phyloP scores from a whole-genome alignment of 2,113 vertebrate genomes.

The Platycercus adscitus region DNA sequence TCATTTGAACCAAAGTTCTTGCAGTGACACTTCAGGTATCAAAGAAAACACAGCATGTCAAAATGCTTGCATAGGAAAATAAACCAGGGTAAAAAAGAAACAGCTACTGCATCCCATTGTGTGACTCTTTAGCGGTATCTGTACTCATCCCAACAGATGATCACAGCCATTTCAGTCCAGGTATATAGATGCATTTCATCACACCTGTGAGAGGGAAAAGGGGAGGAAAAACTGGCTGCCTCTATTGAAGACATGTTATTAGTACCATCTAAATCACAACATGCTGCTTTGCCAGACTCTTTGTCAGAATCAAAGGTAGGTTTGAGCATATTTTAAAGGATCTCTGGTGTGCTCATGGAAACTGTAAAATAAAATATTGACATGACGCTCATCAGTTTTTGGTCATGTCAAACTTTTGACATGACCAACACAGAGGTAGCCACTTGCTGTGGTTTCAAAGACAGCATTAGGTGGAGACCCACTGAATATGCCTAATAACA shows the following conservation, averaged over 20 bases:
- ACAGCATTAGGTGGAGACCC: not conserved
- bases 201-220: not conserved
- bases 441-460: not conserved
- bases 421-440: not conserved
- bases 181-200: accelerated
- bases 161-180: not conserved
- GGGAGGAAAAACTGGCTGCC: not conserved
- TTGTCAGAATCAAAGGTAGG: not conserved
- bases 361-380: not conserved
- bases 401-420: accelerated
- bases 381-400: not conserved
- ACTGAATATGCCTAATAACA: not conserved
- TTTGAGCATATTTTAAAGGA: not conserved
- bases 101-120: not conserved
- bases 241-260: not conserved
- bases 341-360: not conserved
- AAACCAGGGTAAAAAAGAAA: not conserved
- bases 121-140: not conserved
- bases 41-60: not conserved
- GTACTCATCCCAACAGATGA: not conserved
- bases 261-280: not conserved
- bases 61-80: not conserved
- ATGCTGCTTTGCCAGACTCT: not conserved
- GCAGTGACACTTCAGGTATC: not conserved
- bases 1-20: not conserved